Base-by-base conservation (phyloP, 2,888 invertebrate species). In the Eueremaeus valkanovi region DNA sequence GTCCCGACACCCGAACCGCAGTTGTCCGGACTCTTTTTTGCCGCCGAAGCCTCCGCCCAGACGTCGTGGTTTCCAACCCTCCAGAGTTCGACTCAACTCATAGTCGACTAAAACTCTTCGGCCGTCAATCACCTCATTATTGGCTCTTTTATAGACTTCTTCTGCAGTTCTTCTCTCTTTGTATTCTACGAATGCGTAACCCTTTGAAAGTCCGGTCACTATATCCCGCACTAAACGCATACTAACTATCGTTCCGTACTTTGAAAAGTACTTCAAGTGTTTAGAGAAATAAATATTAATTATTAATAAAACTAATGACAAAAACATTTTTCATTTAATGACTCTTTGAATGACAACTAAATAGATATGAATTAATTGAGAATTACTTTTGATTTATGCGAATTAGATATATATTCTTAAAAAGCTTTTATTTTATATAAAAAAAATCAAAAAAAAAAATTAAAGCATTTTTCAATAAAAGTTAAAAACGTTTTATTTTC, bases 31-130 rank as follows among this genome's bases (percentile, higher is more conserved):
- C 83, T 92, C 91, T 81, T 91, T 92, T 79, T 87, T 88, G 0
- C 94, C 94, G 3, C 92, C 92, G 81, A 93, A 90, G 18, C 94
- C 94, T 21, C 94, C 94, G 85, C 86, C 94, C 8, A 93, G 85
- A 78, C 94, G 84, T 78, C 94, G 86, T 2, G 94, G 94, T 81
- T 89, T 88, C 94, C 94, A 94, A 1, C 92, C 92, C 18, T 33
- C 27, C 81, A 92, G 82, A 11, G 84, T 84, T 78, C 92, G 86
- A 82, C 89, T 90, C 79, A 88, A 89, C 83, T 93, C 93, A 80
- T 87, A 87, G 83, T 94, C 93, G 2, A 91, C 89, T 80, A 93
- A 86, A 40, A 93, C 85, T 81, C 88, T 87, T 31, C 86, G 85
- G 1, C 89, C 89, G 81, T 92, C 91, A 58, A 93, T 83, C 61